Percentiles rank a stretch among this genome's conserved stretches.
These are phyloP conservation scores for Chaetoderma sp. DNA, from an alignment of 2,888 invertebrate species.

Conservation along the genomic window DNA sequence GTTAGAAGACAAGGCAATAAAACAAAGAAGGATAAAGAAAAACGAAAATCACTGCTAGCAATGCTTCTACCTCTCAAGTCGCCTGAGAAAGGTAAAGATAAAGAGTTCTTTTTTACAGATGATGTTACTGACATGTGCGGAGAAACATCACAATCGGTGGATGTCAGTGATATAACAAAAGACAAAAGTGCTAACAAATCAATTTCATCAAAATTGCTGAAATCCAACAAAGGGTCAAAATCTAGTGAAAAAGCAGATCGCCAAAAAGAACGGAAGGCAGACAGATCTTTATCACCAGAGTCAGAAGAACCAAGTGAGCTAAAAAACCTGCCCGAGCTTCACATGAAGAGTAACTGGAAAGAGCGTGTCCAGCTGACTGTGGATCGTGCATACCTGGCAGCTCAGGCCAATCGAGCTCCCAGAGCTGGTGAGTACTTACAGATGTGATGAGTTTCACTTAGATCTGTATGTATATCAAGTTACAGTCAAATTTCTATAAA, in stretches of 20 bases:
- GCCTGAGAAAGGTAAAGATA: conserved; percentile 50
- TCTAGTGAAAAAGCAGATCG: conserved; percentile 55
- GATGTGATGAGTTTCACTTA: too few relatives aligned
- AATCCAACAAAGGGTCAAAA: conserved; percentile 39
- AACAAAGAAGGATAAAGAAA: conserved; percentile 50
- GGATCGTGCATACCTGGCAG: conserved; percentile 28
- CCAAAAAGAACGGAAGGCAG: conserved; percentile 26
- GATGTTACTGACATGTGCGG: conserved; percentile 46
- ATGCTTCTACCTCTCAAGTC: conserved; percentile 54
- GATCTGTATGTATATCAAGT: too few relatives aligned
- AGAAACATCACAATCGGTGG: too few relatives aligned
- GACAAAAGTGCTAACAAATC: too few relatives aligned
- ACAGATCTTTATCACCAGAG: too few relatives aligned
- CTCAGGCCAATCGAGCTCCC: conserved; percentile 43
- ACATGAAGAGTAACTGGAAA: conserved; percentile 47
- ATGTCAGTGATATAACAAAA: too few relatives aligned
- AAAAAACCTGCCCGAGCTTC: conserved; percentile 48
- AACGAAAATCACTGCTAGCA: conserved; percentile 54
- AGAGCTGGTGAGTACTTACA: conserved; percentile 66
- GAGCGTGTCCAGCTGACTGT: too few relatives aligned
- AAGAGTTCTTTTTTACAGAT: conserved; percentile 48
- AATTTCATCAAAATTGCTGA: conserved; percentile 48
- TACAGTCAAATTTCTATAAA: too few relatives aligned
- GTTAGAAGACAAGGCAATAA: neutral
- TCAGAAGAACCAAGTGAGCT: conserved; percentile 31